phyloP scores from a whole-genome alignment of 2,113 vertebrate species.

The Climacteris rufus region DNA sequence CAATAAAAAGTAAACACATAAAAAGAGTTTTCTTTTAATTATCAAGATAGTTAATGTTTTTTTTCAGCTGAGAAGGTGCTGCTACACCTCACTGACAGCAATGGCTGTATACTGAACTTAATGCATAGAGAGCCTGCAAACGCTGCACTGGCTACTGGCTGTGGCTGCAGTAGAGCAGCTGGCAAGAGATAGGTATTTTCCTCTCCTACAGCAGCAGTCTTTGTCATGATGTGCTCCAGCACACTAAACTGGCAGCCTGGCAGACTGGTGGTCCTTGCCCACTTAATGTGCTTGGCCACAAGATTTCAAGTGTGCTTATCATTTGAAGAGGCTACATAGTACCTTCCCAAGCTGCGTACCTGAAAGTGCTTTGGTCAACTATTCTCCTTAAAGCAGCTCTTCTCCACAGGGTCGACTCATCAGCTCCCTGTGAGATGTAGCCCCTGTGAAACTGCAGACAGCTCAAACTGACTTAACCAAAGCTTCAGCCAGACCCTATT shows the following conservation, averaged over 20 bases:
- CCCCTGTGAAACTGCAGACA: slow-evolving; percentile 23
- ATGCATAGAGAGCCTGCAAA: neutral
- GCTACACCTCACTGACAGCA: neutral
- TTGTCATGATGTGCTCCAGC: neutral
- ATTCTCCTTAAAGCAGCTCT: slow-evolving; percentile 22
- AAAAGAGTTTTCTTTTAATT: neutral
- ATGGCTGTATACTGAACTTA: neutral
- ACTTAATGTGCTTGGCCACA: neutral
- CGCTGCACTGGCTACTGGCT: neutral
- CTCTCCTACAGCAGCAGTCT: neutral
- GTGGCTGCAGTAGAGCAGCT: neutral
- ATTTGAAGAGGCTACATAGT: neutral
- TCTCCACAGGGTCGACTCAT: slow-evolving; percentile 1
- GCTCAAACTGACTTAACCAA: neutral
- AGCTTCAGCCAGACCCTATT: neutral
- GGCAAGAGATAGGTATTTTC: neutral
- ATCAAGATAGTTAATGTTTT: neutral
- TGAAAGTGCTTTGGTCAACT: slow-evolving; percentile 17
- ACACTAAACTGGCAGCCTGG: neutral
- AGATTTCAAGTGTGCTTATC: neutral
- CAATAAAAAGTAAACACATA: neutral
- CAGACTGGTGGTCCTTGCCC: neutral
- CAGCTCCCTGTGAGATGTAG: neutral
- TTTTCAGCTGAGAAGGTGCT: neutral
- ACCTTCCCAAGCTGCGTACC: neutral